Conservation (phyloP, 2,113 vertebrate genomes). For the Chelonoidis abingdonii region DNA sequence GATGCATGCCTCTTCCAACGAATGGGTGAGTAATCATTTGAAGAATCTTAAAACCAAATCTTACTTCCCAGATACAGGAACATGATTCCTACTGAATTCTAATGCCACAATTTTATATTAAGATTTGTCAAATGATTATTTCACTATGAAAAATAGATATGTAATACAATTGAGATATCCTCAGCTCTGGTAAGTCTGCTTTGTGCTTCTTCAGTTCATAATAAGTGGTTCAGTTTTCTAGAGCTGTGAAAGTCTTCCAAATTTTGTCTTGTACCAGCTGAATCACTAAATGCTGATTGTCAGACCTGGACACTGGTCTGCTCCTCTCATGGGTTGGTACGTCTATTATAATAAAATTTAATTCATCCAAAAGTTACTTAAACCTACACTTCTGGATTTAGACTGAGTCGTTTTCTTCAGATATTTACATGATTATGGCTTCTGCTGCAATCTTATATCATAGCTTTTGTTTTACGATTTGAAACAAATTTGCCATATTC, state of each 20-base stretch:
- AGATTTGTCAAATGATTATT: slow-evolving; percentile 65
- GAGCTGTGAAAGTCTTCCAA: slow-evolving; percentile 65
- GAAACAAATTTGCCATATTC: not conserved
- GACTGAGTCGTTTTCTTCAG: not conserved
- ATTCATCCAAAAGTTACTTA: slow-evolving; percentile 20
- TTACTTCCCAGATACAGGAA: slow-evolving; percentile 36
- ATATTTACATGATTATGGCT: not conserved
- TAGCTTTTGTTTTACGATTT: not conserved
- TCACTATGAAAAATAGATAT: slow-evolving; percentile 71
- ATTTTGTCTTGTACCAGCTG: slow-evolving; percentile 62
- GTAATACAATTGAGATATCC: slow-evolving; percentile 61
- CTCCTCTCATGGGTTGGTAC: slow-evolving; percentile 50
- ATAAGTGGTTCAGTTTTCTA: slow-evolving; percentile 65
- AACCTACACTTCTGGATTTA: slow-evolving; percentile 1
- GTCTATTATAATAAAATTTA: slow-evolving; percentile 32
- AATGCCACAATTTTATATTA: slow-evolving; percentile 60
- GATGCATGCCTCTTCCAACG: not conserved
- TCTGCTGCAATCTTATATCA: not conserved
- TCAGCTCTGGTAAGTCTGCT: slow-evolving; percentile 51
- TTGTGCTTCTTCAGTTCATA: slow-evolving; percentile 64
- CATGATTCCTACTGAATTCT: slow-evolving; percentile 9
- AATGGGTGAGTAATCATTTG: not conserved
- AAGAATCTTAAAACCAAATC: not conserved
- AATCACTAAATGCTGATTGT: slow-evolving; percentile 67
- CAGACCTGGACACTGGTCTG: slow-evolving; percentile 55